These are phyloP conservation scores for Etheostoma spectabile DNA, from an alignment of 2,113 vertebrate genomes.

Conservation along the genomic window DNA sequence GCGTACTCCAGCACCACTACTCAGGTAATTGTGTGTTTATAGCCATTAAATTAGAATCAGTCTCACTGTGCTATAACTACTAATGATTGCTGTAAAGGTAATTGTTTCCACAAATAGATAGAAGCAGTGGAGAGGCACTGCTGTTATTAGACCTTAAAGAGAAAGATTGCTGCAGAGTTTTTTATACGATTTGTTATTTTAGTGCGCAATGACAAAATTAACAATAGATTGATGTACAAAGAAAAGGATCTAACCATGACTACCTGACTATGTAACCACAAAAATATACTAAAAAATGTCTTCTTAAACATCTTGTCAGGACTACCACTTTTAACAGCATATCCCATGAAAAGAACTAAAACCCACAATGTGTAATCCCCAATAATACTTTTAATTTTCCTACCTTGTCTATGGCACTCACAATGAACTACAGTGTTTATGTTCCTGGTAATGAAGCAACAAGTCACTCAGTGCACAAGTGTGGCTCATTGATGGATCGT, in stretches of 20 bases:
- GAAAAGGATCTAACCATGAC: too few species aligned
- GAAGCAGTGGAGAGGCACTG: not conserved
- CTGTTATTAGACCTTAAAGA: constrained; percentile 7
- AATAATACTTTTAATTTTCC: too few species aligned
- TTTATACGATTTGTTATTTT: too few species aligned
- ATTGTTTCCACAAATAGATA: constrained; percentile 55
- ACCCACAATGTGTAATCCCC: too few species aligned
- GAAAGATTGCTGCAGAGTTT: not conserved
- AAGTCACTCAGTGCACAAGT: not conserved
- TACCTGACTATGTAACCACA: too few species aligned
- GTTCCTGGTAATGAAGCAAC: not conserved
- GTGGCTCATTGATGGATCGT: not conserved
- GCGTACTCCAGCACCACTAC: constrained; percentile 66
- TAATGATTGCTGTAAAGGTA: constrained; percentile 53
- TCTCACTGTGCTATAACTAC: constrained; percentile 43
- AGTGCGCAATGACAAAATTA: too few species aligned
- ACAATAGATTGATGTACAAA: too few species aligned
- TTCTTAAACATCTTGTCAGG: too few species aligned
- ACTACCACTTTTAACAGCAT: too few species aligned
- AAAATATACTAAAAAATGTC: too few species aligned
- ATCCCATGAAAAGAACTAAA: too few species aligned
- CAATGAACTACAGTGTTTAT: not conserved
- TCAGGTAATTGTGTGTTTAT: constrained; percentile 74
- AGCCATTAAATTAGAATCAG: constrained; percentile 43
- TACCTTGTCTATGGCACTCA: too few species aligned